Conservation (phyloP, 2,797 vertebrate species). For the Cichlasoma orientale region DNA sequence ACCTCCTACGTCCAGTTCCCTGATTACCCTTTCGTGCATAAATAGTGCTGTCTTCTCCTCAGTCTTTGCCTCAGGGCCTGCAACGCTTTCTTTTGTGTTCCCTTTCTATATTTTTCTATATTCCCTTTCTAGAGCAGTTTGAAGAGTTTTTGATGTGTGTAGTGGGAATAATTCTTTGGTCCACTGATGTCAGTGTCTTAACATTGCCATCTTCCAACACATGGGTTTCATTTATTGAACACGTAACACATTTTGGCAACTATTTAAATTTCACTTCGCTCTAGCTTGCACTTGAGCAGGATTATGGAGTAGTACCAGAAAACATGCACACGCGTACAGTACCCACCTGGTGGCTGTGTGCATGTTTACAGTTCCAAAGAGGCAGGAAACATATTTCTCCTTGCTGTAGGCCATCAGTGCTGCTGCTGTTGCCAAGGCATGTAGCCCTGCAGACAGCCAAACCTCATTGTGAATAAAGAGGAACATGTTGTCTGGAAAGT, state of each 20-base stretch:
- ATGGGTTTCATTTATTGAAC: background rate
- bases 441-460: slow-evolving; percentile 46
- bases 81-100: too few relatives aligned
- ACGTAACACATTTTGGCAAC: background rate
- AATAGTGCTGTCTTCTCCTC: too few relatives aligned
- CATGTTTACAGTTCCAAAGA: slow-evolving; percentile 35
- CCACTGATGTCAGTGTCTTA: background rate
- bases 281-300: background rate
- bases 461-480: slow-evolving; percentile 49
- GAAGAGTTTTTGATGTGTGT: background rate
- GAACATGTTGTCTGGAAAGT: slow-evolving; percentile 61
- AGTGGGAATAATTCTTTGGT: background rate
- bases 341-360: slow-evolving; percentile 55
- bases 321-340: slow-evolving; percentile 7
- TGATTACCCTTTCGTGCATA: too few relatives aligned
- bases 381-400: slow-evolving; percentile 45
- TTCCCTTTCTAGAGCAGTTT: too few relatives aligned
- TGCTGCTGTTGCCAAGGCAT: slow-evolving; percentile 48
- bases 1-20: too few relatives aligned
- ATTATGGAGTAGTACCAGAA: background rate
- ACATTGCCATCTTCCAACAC: background rate
- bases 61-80: too few relatives aligned
- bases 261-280: background rate
- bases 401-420: slow-evolving; percentile 47
- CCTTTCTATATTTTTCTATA: too few relatives aligned